A percentile compares a stretch with the other conserved stretches of the same genome.
These are phyloP conservation scores for Eudyptes chrysolophus DNA, from an alignment of 2,113 vertebrate genomes.

Conservation along the genomic window DNA sequence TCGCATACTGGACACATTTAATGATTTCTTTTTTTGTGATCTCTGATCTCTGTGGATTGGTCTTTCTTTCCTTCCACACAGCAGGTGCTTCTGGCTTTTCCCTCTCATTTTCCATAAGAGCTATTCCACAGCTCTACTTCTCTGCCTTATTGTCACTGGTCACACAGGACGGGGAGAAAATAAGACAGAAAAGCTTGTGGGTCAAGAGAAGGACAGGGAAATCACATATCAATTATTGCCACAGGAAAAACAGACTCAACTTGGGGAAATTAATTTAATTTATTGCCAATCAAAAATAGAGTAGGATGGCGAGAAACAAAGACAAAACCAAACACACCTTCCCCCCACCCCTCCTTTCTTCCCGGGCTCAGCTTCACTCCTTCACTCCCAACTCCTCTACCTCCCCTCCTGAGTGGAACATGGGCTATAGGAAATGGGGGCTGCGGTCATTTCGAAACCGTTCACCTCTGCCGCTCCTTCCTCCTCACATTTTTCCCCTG, in stretches of 20 bases:
- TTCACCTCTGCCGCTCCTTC: not conserved
- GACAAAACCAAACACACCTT: not conserved
- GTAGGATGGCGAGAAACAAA: not conserved
- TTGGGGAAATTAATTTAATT: not conserved
- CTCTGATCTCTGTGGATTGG: not conserved
- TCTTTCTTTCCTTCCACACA: not conserved
- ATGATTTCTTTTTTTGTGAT: not conserved
- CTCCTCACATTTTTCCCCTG: not conserved
- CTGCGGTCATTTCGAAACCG: not conserved
- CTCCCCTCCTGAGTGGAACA: not conserved
- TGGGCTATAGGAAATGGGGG: not conserved
- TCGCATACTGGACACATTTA: not conserved
- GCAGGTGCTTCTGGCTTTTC: not conserved
- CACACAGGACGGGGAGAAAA: not conserved
- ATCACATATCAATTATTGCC: not conserved
- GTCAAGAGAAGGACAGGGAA: not conserved
- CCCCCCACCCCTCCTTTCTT: not conserved
- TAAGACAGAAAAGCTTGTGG: not conserved
- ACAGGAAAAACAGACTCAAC: not conserved
- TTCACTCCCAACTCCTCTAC: not conserved
- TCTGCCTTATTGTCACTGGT: not conserved
- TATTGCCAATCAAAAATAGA: not conserved
- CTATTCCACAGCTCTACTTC: not conserved
- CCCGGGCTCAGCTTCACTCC: not conserved
- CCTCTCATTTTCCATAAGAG: not conserved